Percentiles rank a stretch among this genome's conserved stretches.
Conservation (phyloP, 2,797 vertebrate species). For the Gymnoscopelus microlampas region DNA sequence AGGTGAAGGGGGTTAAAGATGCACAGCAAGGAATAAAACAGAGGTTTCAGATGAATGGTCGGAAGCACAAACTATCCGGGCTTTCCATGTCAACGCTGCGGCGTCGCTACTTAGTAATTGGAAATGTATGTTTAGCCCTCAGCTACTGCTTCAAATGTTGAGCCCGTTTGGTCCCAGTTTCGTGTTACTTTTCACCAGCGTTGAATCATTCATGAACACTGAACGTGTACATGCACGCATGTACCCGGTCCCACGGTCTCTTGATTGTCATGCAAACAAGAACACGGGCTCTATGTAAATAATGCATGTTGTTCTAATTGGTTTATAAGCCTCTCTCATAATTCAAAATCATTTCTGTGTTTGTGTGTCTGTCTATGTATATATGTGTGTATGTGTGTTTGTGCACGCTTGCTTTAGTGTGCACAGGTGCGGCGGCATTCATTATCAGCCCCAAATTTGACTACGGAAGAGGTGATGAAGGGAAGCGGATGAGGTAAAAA, state of each 20-base stretch:
- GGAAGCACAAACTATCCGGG: slow-evolving; percentile 1
- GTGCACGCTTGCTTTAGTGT: background rate
- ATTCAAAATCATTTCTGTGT: slow-evolving; percentile 7
- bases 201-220: slow-evolving; percentile 55
- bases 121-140: slow-evolving; percentile 3
- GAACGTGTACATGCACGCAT: slow-evolving; percentile 20
- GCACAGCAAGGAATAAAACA: slow-evolving; percentile 46
- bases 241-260: background rate
- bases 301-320: slow-evolving; percentile 34
- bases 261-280: slow-evolving; percentile 7
- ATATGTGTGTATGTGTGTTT: background rate
- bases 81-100: slow-evolving; percentile 33
- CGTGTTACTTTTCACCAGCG: background rate
- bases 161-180: background rate
- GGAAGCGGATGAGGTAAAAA: slow-evolving; percentile 30
- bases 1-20: slow-evolving; percentile 38
- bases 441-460: slow-evolving; percentile 28
- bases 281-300: slow-evolving; percentile 32
- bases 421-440: slow-evolving; percentile 2
- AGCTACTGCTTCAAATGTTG: background rate
- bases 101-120: background rate
- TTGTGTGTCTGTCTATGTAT: background rate
- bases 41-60: slow-evolving; percentile 32
- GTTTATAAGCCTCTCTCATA: slow-evolving; percentile 13
- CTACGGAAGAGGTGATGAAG: slow-evolving; percentile 23